Evolutionary conservation across 2,888 invertebrate species (phyloP).

Genomic region (Orthonychiurus folsomi): DNA sequence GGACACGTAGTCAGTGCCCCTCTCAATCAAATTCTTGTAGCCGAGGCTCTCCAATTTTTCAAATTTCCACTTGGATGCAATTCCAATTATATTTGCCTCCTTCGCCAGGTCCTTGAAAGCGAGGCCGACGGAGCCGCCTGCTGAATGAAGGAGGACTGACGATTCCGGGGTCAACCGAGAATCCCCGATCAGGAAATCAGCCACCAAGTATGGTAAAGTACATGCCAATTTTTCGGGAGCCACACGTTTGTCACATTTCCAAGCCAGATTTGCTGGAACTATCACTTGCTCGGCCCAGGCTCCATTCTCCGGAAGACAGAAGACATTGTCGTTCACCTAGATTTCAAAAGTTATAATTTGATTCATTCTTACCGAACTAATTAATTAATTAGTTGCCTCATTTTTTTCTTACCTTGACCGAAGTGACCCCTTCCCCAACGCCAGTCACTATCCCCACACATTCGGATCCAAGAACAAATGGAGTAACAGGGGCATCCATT

Average conservation of each 20-base stretch:
- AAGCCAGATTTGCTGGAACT: conserved; percentile 67
- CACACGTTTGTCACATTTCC: conserved; percentile 56
- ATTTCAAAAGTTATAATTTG: background rate
- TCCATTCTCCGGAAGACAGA: conserved; percentile 71
- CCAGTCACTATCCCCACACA: conserved; percentile 75
- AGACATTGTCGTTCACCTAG: conserved; percentile 71
- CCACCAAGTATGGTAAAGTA: conserved; percentile 77
- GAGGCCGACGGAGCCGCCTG: conserved; percentile 69
- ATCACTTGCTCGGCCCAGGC: conserved; percentile 81
- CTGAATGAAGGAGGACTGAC: conserved; percentile 71
- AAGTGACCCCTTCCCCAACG: conserved; percentile 67
- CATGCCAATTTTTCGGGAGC: conserved; percentile 64
- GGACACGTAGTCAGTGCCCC: conserved; percentile 68
- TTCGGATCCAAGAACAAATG: conserved; percentile 79
- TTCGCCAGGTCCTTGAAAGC: conserved; percentile 37
- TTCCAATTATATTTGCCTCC: conserved; percentile 72
- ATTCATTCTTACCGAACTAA: background rate
- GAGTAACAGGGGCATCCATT: conserved; percentile 76
- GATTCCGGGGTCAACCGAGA: conserved; percentile 67
- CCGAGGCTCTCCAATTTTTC: conserved; percentile 58
- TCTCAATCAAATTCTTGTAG: conserved; percentile 69
- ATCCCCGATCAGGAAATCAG: conserved; percentile 75
- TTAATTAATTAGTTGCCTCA: background rate
- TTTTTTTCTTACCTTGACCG: conserved; percentile 56
- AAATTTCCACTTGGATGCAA: conserved; percentile 75